Conservation (phyloP, 2,888 invertebrate genomes). For the Griposia aprilina region DNA sequence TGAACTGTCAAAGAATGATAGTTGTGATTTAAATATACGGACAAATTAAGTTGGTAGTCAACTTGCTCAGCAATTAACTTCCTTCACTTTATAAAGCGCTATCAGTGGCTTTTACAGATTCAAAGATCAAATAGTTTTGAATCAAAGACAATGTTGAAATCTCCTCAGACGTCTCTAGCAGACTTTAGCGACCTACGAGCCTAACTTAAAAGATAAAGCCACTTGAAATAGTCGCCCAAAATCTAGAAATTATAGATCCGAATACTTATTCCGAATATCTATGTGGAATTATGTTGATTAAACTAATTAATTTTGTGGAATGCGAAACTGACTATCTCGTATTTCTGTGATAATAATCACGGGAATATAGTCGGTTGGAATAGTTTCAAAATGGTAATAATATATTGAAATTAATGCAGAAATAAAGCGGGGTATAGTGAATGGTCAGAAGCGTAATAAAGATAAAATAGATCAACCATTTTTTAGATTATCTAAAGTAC, state of each 20-base stretch:
- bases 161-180: conserved; percentile 4
- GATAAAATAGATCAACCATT: too few relatives aligned
- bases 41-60: background rate
- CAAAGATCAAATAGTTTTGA: conserved; percentile 34
- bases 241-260: conserved; percentile 12
- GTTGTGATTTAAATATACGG: background rate
- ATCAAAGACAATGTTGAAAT: conserved; percentile 34
- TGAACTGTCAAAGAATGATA: background rate
- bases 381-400: background rate
- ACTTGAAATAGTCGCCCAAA: conserved; percentile 9
- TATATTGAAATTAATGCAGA: background rate
- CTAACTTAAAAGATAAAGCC: conserved; percentile 42
- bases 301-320: conserved; percentile 35
- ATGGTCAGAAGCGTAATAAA: too few relatives aligned
- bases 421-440: background rate
- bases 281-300: conserved; percentile 25
- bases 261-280: conserved; percentile 3
- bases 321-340: background rate
- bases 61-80: background rate
- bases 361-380: background rate
- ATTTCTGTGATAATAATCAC: background rate
- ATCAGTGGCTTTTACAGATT: background rate
- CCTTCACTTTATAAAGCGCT: background rate
- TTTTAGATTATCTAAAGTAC: too few relatives aligned
- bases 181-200: background rate